Evolutionary conservation across 2,797 vertebrate genomes (phyloP).

Genomic region (Sebastiscus tertius): DNA sequence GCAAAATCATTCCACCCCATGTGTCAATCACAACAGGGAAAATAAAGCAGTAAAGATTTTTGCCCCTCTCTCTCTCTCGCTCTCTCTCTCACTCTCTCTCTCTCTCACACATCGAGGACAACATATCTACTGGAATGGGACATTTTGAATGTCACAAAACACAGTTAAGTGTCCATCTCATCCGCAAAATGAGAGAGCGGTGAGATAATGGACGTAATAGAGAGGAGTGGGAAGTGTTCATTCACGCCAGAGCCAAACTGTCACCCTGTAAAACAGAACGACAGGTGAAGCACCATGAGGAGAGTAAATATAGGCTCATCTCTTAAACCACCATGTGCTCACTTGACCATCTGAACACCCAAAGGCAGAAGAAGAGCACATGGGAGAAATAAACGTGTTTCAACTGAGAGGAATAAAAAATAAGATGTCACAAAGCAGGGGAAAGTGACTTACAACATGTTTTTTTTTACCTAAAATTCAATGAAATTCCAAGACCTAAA

Average conservation of each 20-base stretch:
- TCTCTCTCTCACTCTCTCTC: fast-evolving
- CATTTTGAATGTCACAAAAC: constrained; percentile 19
- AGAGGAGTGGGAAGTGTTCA: constrained; percentile 64
- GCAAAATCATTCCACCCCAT: neutral
- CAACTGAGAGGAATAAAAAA: neutral
- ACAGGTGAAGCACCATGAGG: constrained; percentile 75
- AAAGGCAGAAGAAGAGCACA: neutral
- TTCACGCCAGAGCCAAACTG: constrained; percentile 67
- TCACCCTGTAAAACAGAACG: constrained; percentile 75
- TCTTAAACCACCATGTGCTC: constrained; percentile 59
- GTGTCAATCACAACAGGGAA: constrained; percentile 9
- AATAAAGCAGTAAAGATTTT: neutral
- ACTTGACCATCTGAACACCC: constrained; percentile 21
- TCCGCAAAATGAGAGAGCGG: constrained; percentile 21
- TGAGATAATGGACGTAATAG: constrained; percentile 38
- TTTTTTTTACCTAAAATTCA: neutral
- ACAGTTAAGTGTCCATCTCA: constrained; percentile 8
- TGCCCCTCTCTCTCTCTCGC: neutral
- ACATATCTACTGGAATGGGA: constrained; percentile 6
- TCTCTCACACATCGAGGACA: constrained; percentile 1
- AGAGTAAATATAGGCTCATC: constrained; percentile 80
- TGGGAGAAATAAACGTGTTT: neutral
- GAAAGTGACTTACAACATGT: neutral
- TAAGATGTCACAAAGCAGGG: neutral
- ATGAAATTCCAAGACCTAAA: neutral